phyloP scores from a whole-genome alignment of 1,140 invertebrate species.

The Scaptomyza pallida region DNA sequence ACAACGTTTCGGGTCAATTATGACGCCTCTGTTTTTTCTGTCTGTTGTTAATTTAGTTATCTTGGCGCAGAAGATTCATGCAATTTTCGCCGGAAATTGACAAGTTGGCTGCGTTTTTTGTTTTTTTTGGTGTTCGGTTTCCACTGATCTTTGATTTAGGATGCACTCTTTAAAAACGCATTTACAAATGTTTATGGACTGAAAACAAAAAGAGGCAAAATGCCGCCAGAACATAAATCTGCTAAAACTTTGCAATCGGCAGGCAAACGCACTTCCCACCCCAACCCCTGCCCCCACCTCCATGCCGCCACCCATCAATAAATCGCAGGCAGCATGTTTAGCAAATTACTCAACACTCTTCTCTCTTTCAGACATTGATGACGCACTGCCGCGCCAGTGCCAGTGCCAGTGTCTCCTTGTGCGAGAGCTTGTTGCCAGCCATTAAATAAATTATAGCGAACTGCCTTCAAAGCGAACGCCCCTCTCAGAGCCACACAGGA shows the following conservation, averaged over 20 bases:
- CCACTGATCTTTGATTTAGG: slow-evolving; percentile 76
- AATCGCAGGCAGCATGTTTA: slow-evolving; percentile 50
- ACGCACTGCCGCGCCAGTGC: slow-evolving; percentile 30
- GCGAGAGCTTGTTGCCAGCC: slow-evolving; percentile 32
- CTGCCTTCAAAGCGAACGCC: slow-evolving; percentile 27
- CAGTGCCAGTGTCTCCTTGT: background rate
- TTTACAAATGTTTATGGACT: slow-evolving; percentile 55
- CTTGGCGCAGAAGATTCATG: slow-evolving; percentile 33
- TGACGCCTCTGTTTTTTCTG: slow-evolving; percentile 38
- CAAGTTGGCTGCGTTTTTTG: slow-evolving; percentile 21
- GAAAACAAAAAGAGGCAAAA: slow-evolving; percentile 39
- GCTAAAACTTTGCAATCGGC: slow-evolving; percentile 39
- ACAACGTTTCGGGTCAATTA: slow-evolving; percentile 51
- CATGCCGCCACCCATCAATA: background rate
- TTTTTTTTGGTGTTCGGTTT: slow-evolving; percentile 23
- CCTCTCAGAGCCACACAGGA: background rate
- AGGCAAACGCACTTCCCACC: slow-evolving; percentile 1
- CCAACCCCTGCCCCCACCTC: background rate
- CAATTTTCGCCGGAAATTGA: slow-evolving; percentile 71
- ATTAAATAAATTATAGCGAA: slow-evolving; percentile 80
- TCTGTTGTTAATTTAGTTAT: slow-evolving; percentile 70
- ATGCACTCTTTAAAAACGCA: slow-evolving; percentile 78
- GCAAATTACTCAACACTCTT: slow-evolving; percentile 76
- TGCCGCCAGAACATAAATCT: slow-evolving; percentile 45
- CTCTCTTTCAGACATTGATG: slow-evolving; percentile 34